Percentiles rank a stretch among this genome's conserved stretches.
These are phyloP conservation scores for Petrocephalus microphthalmus DNA, from an alignment of 2,113 vertebrate genomes.

Conservation along the genomic window DNA sequence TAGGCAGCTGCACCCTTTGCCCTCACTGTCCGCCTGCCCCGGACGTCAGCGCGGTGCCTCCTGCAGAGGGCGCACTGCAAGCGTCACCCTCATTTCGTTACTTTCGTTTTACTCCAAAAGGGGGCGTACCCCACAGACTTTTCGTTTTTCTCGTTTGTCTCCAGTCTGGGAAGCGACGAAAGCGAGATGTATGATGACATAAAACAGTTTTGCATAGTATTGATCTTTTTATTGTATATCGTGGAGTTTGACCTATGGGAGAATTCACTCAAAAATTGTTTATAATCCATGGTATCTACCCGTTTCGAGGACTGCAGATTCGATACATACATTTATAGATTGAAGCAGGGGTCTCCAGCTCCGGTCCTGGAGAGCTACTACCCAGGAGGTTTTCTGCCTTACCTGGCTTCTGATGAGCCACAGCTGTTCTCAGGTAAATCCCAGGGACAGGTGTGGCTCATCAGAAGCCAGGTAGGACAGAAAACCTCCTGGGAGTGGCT, in stretches of 20 bases:
- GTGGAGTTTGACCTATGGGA: background rate
- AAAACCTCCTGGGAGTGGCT: too few species aligned
- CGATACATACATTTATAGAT: background rate
- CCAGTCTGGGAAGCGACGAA: background rate
- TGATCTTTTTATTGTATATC: too few species aligned
- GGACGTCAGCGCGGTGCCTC: background rate
- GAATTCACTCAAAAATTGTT: background rate
- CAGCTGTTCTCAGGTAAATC: too few species aligned
- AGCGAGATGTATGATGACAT: background rate
- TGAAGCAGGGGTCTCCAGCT: too few species aligned
- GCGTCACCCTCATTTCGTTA: background rate
- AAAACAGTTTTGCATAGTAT: background rate
- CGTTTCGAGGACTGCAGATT: background rate
- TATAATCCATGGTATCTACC: background rate
- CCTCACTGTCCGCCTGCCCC: background rate
- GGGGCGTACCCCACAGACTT: background rate
- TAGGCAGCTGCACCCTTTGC: background rate
- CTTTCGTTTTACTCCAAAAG: background rate
- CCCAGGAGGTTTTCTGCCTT: too few species aligned
- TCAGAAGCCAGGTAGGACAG: too few species aligned
- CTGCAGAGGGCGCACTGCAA: background rate
- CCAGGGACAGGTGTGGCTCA: too few species aligned
- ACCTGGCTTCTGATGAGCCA: too few species aligned
- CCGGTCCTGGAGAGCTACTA: too few species aligned
- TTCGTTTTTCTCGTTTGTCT: background rate